Evolutionary conservation across 1,140 invertebrate species (phyloP), one percentile per base, ranked within the genome.

Genomic region (Drosophila nannoptera): DNA sequence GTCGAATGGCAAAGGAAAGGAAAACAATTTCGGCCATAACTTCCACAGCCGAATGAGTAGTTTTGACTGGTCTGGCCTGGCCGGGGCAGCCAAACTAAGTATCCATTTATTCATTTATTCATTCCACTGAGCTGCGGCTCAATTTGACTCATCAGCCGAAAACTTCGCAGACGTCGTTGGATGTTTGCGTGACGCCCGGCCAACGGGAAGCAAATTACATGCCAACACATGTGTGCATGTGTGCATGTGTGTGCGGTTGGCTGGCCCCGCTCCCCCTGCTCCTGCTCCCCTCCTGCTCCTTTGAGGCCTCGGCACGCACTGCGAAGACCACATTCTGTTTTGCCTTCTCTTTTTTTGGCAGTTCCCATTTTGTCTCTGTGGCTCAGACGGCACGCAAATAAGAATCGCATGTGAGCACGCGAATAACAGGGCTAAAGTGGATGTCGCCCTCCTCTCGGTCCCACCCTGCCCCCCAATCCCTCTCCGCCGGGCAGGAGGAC

Each of bases 401-500:
- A 81, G 67, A 76, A 77, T 83, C 75, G 80, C 75, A 78, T 84
- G 78, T 73, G 70, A 64, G 76, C 78, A 83, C 73, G 75, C 78
- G 68, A 82, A 62, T 83, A 84, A 75, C 75, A 61, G 75, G 61
- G 64, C 72, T 70, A 48, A 70, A 70, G 62, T 70, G 68, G 67
- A 52, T 35, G 36, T n/a, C 35, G 43, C 3, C 22, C 22, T 22
- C 22, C 22, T 22, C 22, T 22, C 22, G 22, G 22, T 3, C 22
- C 22, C 22, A 22, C 22, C 22, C n/a, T n/a, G n/a, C n/a, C n/a
- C 29, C 22, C 12, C 35, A 36, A n/a, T 22, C 22, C 7, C 35
- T 12, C 7, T 6, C n/a, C 43, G 6, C 5, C 2, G 7, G 29
- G 46, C 22, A 12, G 29, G 12, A 22, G 29, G 52, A 22, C 73